Base-by-base conservation (phyloP, 2,113 vertebrate genomes). In the Bungarus multicinctus region DNA sequence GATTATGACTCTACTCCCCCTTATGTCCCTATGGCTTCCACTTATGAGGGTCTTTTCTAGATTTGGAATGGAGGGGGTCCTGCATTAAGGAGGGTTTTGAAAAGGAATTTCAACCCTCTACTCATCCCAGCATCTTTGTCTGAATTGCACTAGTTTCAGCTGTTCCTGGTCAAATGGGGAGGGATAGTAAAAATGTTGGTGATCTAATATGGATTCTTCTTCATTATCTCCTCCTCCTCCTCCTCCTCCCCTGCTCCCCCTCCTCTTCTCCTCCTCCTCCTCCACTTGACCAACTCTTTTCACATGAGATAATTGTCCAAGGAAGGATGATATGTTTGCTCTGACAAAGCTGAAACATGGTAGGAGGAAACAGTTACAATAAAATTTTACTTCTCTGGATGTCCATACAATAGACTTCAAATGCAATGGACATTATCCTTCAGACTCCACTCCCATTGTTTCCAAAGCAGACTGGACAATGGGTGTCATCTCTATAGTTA, bases 151-250 rank as follows among this genome's bases (percentile, higher is more conserved):
- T 50, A 22, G 25, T 52, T 87, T 87, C 25, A 52, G 45, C 23
- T 87, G 25, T 3, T 39, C 69, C n/a, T 81, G 74, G 74, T 34
- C 34, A 81, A 43, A 81, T 81, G 74, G 74, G 69, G 69, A 20
- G 1, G 18, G 18, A 74, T 74, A 34, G n/a, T 34, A 74, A 74
- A 34, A 20, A 74, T 74, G n/a, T 74, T 0, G 4, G 14, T 7
- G n/a, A 34, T 74, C n/a, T n/a, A 64, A 30, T 30, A 64, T 69
- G 23, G 23, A 58, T 27, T 2, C 2, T 58, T 2, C 2, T 58
- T 25, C 57, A 2, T 5, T 8, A 9, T 14, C 30, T 1, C 25
- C 8, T 7, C 22, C 8, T 2, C 22, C 3, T 6, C 20, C 0
- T 45, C 45, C 8, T 7, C 22, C 8, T 2, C 22, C 3, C 2